A percentile compares a stretch with the other conserved stretches of the same genome.
Conservation (phyloP, 2,888 invertebrate species). For the Campaea margaritaria region DNA sequence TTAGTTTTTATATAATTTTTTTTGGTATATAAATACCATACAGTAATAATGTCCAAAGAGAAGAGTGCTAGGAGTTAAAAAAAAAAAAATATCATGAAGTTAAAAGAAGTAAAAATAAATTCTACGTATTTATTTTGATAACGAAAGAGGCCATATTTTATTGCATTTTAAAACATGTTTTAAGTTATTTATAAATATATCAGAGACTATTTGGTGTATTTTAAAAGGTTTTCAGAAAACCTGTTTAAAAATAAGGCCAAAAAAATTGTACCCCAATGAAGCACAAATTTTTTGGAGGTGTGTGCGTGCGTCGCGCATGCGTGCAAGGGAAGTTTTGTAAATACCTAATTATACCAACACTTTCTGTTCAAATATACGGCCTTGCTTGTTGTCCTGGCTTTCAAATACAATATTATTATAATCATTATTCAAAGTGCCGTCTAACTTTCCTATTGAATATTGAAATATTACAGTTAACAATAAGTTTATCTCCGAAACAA, state of each 20-base stretch:
- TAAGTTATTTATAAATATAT: constrained; percentile 59
- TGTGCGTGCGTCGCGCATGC: neutral
- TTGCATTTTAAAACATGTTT: constrained; percentile 60
- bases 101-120: constrained; percentile 47
- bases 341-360: neutral
- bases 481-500: neutral
- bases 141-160: constrained; percentile 67
- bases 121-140: constrained; percentile 73
- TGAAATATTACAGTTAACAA: neutral
- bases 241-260: constrained; percentile 60
- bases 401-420: neutral
- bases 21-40: constrained; percentile 67
- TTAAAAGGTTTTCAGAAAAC: constrained; percentile 62
- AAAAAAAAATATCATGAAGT: constrained; percentile 56
- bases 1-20: constrained; percentile 52
- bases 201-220: constrained; percentile 39
- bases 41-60: constrained; percentile 79
- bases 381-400: too few species aligned
- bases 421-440: neutral
- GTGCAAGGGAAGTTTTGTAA: constrained; percentile 9
- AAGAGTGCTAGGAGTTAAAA: constrained; percentile 54
- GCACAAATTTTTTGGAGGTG: constrained; percentile 68
- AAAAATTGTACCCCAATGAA: constrained; percentile 59
- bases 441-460: neutral
- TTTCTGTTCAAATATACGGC: neutral